Evolutionary conservation across 2,888 invertebrate genomes (phyloP), one percentile per base, ranked within the genome.

Genomic region (Orthosia gracilis): DNA sequence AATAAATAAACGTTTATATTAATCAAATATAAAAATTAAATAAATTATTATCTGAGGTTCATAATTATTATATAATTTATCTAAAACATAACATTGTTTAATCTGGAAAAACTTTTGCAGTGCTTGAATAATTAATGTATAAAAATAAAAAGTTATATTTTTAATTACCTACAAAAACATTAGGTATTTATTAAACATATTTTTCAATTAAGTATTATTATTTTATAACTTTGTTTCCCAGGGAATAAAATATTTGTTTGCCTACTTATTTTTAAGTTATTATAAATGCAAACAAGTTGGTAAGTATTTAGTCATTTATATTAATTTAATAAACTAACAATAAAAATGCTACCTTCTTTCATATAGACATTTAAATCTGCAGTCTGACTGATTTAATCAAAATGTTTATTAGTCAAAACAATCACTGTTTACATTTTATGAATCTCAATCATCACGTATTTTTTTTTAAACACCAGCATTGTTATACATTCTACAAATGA

Each of bases 331-430:
- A 45, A 52, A n/a, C 0, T 67, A 18, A 2, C 15, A 55, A 40
- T 47, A 18, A 68, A 23, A 21, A 40, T 3, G 18, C n/a, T 21
- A 23, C 61, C 1, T 57, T n/a, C 3, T 70, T 54, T 47, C 52
- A 21, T 15, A 49, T 18, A 64, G 15, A 55, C 52, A 31, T 9
- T 18, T 40, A 67, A 11, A 15, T 62, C 15, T 61, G 40, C 54
- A 50, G 45, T 66, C 40, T 62, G 31, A 68, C 26, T 55, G 52
- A 65, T 62, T 55, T 50, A 50, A 77, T 73, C 49, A 15, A 52
- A 72, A 52, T 59, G 70, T 63, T 59, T 70, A 81, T 78, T 74
- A 78, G 74, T 78, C 69, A 78, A 67, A 82, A 82, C 78, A 82
- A 69, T 62, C 45, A 26, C 18, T 82, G 82, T 82, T 82, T 82